Conservation (phyloP, 1,140 invertebrate genomes). For the Hyposmocoma kahamanoa region DNA sequence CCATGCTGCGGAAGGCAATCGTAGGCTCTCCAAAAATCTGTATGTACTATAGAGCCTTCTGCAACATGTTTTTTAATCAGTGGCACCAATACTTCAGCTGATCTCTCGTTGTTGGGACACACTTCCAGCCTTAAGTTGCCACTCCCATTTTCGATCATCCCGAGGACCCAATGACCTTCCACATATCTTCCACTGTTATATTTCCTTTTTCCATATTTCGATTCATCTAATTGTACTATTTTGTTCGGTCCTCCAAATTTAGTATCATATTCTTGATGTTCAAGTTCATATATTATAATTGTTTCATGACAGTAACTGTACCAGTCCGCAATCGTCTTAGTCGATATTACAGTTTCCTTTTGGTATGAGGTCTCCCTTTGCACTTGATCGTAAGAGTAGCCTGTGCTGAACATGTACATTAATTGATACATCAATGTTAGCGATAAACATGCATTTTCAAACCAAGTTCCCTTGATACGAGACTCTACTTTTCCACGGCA, state of each 20-base stretch:
- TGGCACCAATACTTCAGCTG: neutral
- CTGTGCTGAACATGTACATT: neutral
- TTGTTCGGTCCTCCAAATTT: slow-evolving; percentile 4
- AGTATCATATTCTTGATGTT: neutral
- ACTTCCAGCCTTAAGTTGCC: neutral
- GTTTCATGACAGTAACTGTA: neutral
- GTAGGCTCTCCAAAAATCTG: slow-evolving; percentile 12
- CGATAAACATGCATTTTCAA: neutral
- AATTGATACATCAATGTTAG: neutral
- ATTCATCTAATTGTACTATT: slow-evolving; percentile 4
- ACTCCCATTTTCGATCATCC: neutral
- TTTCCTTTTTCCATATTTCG: slow-evolving; percentile 15
- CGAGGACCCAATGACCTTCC: neutral
- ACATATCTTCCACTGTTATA: slow-evolving; percentile 8
- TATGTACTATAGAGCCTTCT: neutral
- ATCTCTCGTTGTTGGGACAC: neutral
- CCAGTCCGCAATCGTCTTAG: neutral
- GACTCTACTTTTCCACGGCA: neutral
- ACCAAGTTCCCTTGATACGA: neutral
- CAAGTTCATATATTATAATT: neutral
- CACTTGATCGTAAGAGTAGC: neutral
- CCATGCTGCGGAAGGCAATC: slow-evolving; percentile 14
- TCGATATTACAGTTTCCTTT: neutral
- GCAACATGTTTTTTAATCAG: neutral
- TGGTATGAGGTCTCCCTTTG: neutral